Evolutionary conservation across 2,888 invertebrate genomes (phyloP).

Genomic region (Phragmatobia fuliginosa): DNA sequence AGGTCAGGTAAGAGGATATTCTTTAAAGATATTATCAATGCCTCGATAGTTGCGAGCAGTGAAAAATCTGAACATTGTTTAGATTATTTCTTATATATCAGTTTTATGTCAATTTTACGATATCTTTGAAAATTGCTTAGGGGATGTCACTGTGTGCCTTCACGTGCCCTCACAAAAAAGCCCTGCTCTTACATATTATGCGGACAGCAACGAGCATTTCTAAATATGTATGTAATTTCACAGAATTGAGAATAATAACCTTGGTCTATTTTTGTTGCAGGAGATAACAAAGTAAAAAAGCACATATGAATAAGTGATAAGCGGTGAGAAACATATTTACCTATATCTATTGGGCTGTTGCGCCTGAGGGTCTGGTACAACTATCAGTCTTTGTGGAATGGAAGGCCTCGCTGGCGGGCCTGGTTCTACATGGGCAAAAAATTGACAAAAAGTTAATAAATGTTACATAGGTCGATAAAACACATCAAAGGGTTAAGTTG

Average conservation of each 20-base stretch:
- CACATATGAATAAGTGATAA: neutral
- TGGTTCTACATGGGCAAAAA: slow-evolving; percentile 87
- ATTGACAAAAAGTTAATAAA: slow-evolving; percentile 50
- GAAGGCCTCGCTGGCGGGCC: slow-evolving; percentile 96
- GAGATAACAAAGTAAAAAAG: neutral
- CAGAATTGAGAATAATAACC: neutral
- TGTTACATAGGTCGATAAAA: slow-evolving; percentile 39
- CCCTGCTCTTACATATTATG: neutral
- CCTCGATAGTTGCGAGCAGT: too few relatives aligned
- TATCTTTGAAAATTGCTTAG: too few relatives aligned
- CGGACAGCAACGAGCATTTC: neutral
- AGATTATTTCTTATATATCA: too few relatives aligned
- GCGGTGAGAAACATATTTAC: slow-evolving; percentile 55
- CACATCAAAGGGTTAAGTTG: slow-evolving; percentile 42
- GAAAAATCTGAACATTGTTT: too few relatives aligned
- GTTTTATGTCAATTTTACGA: too few relatives aligned
- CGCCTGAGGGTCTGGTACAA: slow-evolving; percentile 95
- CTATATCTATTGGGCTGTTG: slow-evolving; percentile 89
- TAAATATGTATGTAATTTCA: too few relatives aligned
- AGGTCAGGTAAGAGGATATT: too few relatives aligned
- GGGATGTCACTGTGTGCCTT: too few relatives aligned
- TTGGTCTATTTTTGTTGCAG: neutral
- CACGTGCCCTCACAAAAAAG: too few relatives aligned
- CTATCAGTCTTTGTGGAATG: slow-evolving; percentile 96
- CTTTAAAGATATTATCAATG: too few relatives aligned